phyloP scores from a whole-genome alignment of 2,797 vertebrate species.

The Rachycentron canadum region DNA sequence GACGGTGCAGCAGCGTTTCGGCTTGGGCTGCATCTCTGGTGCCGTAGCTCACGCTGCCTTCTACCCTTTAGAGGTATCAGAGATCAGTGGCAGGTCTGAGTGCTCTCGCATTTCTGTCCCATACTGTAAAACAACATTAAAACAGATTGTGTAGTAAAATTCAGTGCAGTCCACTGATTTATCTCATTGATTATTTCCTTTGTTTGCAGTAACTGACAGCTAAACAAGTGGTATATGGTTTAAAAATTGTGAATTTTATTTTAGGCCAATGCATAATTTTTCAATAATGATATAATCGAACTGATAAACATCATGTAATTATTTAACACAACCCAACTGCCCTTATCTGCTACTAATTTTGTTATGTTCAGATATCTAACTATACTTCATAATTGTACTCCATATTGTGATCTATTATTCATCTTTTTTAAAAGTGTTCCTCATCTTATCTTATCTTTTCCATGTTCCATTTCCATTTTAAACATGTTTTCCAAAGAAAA shows the following conservation, averaged over 20 bases:
- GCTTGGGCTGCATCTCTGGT: constrained; percentile 84
- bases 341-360: no score
- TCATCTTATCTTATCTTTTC: no score
- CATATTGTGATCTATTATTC: no score
- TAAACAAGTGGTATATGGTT: background rate
- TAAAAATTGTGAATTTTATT: background rate
- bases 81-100: constrained; percentile 69
- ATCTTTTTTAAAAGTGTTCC: no score
- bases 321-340: no score
- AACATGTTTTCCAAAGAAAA: background rate
- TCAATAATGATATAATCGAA: background rate
- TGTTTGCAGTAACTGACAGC: no score
- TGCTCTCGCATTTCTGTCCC: constrained; percentile 39
- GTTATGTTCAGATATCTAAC: no score
- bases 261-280: background rate
- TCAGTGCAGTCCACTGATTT: no score
- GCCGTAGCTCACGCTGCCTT: constrained; percentile 83
- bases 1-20: constrained; percentile 83
- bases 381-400: no score
- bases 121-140: background rate
- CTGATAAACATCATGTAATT: no score
- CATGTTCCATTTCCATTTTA: no score
- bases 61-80: constrained; percentile 87
- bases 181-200: background rate
- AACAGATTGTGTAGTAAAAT: background rate